phyloP scores from a whole-genome alignment of 2,113 vertebrate genomes.

The Bungarus multicinctus region DNA sequence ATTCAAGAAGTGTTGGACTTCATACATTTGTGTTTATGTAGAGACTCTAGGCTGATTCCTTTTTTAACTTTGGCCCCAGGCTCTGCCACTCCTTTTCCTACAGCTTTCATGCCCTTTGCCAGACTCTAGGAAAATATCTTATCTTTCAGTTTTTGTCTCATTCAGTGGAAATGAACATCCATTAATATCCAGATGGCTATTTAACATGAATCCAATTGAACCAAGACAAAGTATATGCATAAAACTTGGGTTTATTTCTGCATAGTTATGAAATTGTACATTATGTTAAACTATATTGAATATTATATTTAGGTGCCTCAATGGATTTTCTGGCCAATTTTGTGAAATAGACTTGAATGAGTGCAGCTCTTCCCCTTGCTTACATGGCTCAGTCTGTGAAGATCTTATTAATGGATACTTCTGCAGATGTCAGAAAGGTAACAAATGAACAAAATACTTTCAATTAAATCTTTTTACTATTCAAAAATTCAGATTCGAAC shows the following conservation, averaged over 20 bases:
- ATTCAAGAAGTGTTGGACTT: not conserved
- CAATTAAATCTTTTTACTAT: constrained; percentile 6
- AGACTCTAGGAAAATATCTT: not conserved
- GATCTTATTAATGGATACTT: constrained; percentile 79
- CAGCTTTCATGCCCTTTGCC: not conserved
- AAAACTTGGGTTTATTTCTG: not conserved
- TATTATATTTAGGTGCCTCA: constrained; percentile 60
- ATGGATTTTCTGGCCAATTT: constrained; percentile 65
- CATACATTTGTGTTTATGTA: not conserved
- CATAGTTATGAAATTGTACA: not conserved
- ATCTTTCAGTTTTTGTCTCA: not conserved
- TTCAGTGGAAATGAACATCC: not conserved
- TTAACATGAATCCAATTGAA: constrained; percentile 1
- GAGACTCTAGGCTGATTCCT: not conserved
- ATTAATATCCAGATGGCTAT: not conserved
- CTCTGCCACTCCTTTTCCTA: not conserved
- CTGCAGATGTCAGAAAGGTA: constrained; percentile 80
- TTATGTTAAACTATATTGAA: constrained; percentile 1
- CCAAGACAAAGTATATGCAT: not conserved
- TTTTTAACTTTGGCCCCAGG: not conserved
- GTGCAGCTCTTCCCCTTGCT: constrained; percentile 80
- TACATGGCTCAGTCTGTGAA: constrained; percentile 76
- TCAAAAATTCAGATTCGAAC: not conserved
- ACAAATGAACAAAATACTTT: constrained; percentile 29
- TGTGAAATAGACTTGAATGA: constrained; percentile 76